phyloP scores from a whole-genome alignment of 2,113 vertebrate genomes.

The Cavia porcellus region DNA sequence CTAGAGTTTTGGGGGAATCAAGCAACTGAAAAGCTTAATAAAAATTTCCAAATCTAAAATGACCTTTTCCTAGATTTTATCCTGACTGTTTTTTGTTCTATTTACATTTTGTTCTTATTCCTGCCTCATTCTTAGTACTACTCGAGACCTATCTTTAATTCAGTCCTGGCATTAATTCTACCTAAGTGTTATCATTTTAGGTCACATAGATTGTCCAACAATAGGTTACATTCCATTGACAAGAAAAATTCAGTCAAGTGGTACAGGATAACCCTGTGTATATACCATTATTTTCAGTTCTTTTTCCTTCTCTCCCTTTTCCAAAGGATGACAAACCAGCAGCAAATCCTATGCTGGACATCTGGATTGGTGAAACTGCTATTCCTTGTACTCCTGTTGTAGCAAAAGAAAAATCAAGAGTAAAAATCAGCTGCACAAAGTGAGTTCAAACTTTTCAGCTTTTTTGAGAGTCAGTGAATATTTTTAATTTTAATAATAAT shows the following conservation, averaged over 20 bases:
- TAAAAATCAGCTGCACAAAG: slow-evolving; percentile 89
- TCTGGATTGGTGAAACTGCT: slow-evolving; percentile 94
- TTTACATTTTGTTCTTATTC: slow-evolving; percentile 35
- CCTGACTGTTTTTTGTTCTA: neutral
- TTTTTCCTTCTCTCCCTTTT: neutral
- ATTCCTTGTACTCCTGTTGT: slow-evolving; percentile 92
- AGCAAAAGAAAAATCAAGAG: slow-evolving; percentile 86
- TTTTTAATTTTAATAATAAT: slow-evolving; percentile 42
- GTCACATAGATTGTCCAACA: neutral
- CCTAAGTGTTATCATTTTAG: neutral
- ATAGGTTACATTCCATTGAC: neutral
- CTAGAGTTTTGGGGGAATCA: neutral
- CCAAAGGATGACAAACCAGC: slow-evolving; percentile 89
- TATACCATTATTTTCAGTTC: neutral
- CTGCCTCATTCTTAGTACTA: neutral
- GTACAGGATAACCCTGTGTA: neutral
- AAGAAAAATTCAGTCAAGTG: neutral
- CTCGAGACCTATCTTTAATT: slow-evolving; percentile 6
- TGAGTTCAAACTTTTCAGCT: slow-evolving; percentile 78
- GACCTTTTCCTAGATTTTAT: slow-evolving; percentile 8
- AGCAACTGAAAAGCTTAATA: neutral
- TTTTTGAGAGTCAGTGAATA: neutral
- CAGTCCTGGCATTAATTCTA: slow-evolving; percentile 13
- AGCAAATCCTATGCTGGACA: slow-evolving; percentile 90
- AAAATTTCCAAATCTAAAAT: neutral